Evolutionary conservation across 2,888 invertebrate species (phyloP), one percentile per base, ranked within the genome.

Genomic region (Congeria kusceri): DNA sequence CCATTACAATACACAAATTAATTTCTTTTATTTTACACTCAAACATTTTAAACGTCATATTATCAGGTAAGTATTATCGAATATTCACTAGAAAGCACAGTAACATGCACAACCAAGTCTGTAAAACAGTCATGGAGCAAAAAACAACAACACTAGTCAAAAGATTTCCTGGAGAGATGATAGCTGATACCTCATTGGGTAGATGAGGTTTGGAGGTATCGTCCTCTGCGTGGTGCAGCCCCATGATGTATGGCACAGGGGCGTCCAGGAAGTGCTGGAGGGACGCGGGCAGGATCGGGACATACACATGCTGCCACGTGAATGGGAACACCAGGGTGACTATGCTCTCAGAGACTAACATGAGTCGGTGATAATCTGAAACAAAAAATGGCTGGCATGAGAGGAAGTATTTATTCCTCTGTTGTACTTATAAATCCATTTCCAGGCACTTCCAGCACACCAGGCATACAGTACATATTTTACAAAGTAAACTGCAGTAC

Each of bases 221-320:
- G 18, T 87, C 88, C 57, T 89, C 84, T 7, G 86, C 86, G 73
- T 93, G 92, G 83, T 95, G 95, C 46, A 96, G 93, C 91, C 99
- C 99, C 99, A 99, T 99, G 78, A 99, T 96, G 94, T 98, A 99
- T 46, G 99, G 99, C 68, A 99, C 99, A 0, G 99, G 99, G 5
- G 99, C 99, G 94, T 99, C 99, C 61, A 99, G 95, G 94, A 99
- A 99, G 93, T 99, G 98, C 15, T 91, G 88, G 53, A 93, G 88
- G 3, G 94, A 93, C 64, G 98, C 97, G 0, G 99, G 99, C 89
- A 99, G 95, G 91, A 99, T 98, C 32, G 99, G 99, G 77, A 99
- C 99, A 94, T 99, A 99, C 3, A 99, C 99, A 94, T 99, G 99
- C 67, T 98, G 98, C 99, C 99, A 99, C 29, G 96, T 95, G 93